Conservation (phyloP, 1,140 invertebrate species). For the Thaumatotibia leucotreta region DNA sequence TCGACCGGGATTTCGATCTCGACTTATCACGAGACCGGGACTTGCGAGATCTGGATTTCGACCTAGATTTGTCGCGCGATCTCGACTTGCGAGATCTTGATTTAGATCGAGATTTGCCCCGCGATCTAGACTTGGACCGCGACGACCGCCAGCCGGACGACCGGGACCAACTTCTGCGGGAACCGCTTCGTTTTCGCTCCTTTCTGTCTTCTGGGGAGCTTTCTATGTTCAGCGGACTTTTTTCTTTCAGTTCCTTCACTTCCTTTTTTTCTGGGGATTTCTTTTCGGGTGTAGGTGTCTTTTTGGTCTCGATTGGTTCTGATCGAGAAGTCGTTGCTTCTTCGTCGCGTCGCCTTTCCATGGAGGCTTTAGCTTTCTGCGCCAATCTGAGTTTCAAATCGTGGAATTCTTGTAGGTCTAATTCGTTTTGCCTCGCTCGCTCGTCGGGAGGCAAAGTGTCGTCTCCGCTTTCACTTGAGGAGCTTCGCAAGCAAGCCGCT, state of each 20-base stretch:
- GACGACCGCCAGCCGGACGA: constrained; percentile 56
- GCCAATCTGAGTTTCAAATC: constrained; percentile 64
- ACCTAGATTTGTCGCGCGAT: constrained; percentile 56
- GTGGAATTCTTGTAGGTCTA: constrained; percentile 80
- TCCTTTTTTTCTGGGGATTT: constrained; percentile 20
- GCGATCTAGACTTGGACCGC: constrained; percentile 31
- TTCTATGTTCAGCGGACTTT: constrained; percentile 40
- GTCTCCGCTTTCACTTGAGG: constrained; percentile 78
- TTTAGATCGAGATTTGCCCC: constrained; percentile 23
- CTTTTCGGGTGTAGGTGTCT: background rate
- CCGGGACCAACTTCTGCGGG: constrained; percentile 49
- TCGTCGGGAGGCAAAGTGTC: constrained; percentile 63
- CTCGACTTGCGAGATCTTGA: constrained; percentile 27
- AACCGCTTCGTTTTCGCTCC: constrained; percentile 25
- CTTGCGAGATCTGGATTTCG: constrained; percentile 36
- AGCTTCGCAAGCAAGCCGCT: constrained; percentile 79
- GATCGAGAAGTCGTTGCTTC: constrained; percentile 50
- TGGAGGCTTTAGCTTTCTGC: constrained; percentile 66
- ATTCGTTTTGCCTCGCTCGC: constrained; percentile 53
- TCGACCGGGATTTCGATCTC: constrained; percentile 54
- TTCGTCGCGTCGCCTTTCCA: constrained; percentile 41
- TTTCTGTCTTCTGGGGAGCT: constrained; percentile 44
- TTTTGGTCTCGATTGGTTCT: constrained; percentile 20
- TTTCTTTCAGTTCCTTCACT: constrained; percentile 31
- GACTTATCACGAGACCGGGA: constrained; percentile 57